These are phyloP conservation scores for Bucco capensis DNA, from an alignment of 2,113 vertebrate species.

Conservation along the genomic window DNA sequence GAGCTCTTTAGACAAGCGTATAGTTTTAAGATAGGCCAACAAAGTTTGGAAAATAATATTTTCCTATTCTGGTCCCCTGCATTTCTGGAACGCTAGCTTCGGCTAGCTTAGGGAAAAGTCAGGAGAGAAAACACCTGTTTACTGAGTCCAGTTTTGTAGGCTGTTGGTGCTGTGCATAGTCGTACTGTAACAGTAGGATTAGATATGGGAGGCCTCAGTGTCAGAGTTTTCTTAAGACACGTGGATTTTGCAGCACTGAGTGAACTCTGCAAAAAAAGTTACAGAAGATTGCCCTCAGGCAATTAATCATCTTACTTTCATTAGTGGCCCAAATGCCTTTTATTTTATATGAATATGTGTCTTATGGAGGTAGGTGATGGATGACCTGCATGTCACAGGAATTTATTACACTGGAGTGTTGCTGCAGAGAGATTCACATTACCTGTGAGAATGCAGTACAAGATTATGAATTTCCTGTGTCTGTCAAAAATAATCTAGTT, in stretches of 20 bases:
- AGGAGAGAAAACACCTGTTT: not conserved
- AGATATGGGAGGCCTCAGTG: not conserved
- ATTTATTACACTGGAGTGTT: not conserved
- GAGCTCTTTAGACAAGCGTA: not conserved
- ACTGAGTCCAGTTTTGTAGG: not conserved
- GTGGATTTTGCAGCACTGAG: not conserved
- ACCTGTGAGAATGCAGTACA: not conserved
- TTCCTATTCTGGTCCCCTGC: not conserved
- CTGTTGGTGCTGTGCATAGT: not conserved
- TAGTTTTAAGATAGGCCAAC: not conserved
- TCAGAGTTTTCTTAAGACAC: not conserved
- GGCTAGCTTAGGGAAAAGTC: not conserved
- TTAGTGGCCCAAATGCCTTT: not conserved
- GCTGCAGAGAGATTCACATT: not conserved
- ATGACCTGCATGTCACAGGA: not conserved
- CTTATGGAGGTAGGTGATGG: not conserved
- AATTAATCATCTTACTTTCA: not conserved
- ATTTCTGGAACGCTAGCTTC: not conserved
- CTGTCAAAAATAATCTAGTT: not conserved
- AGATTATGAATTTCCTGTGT: not conserved
- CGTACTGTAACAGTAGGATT: not conserved
- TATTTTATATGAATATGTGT: not conserved
- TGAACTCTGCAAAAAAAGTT: not conserved
- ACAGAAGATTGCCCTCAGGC: not conserved
- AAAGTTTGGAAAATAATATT: not conserved